phyloP scores from a whole-genome alignment of 92 coral and sea anemone genomes.

The Phenganax subtilis region DNA sequence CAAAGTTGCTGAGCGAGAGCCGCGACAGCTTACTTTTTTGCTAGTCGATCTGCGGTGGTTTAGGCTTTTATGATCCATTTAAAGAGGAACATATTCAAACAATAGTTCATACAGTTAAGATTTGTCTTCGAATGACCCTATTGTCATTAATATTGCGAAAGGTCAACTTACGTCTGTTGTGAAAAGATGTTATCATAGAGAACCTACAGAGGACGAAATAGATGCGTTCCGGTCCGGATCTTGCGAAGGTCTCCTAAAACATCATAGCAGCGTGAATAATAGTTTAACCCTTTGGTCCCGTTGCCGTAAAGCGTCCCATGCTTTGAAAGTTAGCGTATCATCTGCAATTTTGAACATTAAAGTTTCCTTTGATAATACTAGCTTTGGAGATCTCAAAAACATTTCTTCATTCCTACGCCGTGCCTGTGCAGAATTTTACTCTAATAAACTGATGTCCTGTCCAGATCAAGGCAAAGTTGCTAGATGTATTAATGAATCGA shows the following conservation, averaged over 20 bases:
- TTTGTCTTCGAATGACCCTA: slow-evolving; percentile 23
- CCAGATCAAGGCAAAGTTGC: slow-evolving; percentile 41
- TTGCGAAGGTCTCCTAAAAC: not conserved
- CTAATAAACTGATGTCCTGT: not conserved
- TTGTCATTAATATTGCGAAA: slow-evolving; percentile 8
- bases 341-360: not conserved
- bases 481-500: slow-evolving; percentile 3
- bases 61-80: slow-evolving; percentile 30
- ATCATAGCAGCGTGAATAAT: not conserved
- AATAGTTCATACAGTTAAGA: slow-evolving; percentile 15
- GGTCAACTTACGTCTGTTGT: slow-evolving; percentile 14
- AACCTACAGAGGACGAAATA: slow-evolving; percentile 1
- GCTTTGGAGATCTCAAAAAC: not conserved
- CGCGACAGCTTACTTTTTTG: slow-evolving; percentile 13
- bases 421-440: not conserved
- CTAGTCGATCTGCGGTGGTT: slow-evolving; percentile 29
- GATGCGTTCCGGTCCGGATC: slow-evolving; percentile 32
- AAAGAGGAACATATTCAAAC: slow-evolving; percentile 30
- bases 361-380: not conserved
- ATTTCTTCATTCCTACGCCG: slow-evolving; percentile 18
- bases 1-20: slow-evolving; percentile 14
- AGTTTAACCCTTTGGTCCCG: slow-evolving; percentile 36
- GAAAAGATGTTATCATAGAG: slow-evolving; percentile 10
- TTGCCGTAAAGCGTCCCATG: slow-evolving; percentile 9
- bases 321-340: not conserved